These are phyloP conservation scores for Tenthredo livida DNA, from an alignment of 2,888 invertebrate genomes.

Conservation along the genomic window DNA sequence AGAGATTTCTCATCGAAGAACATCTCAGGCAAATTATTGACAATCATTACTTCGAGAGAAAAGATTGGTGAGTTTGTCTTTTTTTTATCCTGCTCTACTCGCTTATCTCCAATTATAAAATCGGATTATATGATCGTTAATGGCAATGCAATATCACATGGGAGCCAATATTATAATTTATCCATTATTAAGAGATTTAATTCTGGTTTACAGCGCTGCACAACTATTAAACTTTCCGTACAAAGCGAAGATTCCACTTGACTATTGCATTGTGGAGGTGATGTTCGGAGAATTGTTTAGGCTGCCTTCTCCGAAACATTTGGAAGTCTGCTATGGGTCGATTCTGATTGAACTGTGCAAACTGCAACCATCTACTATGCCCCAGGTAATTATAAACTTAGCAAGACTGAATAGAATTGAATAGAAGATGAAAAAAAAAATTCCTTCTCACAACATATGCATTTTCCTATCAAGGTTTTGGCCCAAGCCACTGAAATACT, in stretches of 20 bases:
- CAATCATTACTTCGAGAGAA: conserved; percentile 92
- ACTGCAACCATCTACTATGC: conserved; percentile 97
- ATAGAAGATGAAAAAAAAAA: background rate
- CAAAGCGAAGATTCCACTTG: conserved; percentile 95
- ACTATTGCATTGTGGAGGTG: conserved; percentile 98
- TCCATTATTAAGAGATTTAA: background rate
- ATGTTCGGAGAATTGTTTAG: conserved; percentile 97
- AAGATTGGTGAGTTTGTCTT: conserved; percentile 86
- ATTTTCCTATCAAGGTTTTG: conserved; percentile 81
- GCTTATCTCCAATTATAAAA: background rate
- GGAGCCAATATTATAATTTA: conserved; percentile 18
- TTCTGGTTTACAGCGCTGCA: conserved; percentile 83
- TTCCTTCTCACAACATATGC: conserved; percentile 3
- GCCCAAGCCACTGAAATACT: conserved; percentile 99
- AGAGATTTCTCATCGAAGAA: conserved; percentile 98
- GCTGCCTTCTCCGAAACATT: conserved; percentile 92
- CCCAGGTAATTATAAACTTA: conserved; percentile 82
- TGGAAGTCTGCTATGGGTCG: conserved; percentile 97
- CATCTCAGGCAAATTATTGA: conserved; percentile 96
- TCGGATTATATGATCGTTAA: background rate
- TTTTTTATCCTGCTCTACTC: background rate
- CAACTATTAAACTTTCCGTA: conserved; percentile 95
- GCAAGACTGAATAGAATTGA: background rate
- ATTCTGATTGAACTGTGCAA: conserved; percentile 98
- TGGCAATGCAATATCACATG: background rate